Conservation (phyloP, 2,113 vertebrate species). For the Procavia capensis region DNA sequence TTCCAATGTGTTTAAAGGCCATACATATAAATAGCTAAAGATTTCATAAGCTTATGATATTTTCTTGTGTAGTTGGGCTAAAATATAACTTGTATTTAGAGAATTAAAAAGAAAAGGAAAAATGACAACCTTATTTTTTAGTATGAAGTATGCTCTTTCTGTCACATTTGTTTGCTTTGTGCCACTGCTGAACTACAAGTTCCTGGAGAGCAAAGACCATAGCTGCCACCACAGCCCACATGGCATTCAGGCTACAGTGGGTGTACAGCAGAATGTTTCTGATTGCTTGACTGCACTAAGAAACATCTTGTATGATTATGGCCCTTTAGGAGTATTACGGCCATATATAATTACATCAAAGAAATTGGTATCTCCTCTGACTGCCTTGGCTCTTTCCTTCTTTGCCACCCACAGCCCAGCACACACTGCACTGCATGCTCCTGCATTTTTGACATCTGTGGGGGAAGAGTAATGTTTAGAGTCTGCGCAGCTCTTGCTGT, state of each 20-base stretch:
- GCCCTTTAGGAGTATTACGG: not conserved
- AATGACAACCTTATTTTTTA: not conserved
- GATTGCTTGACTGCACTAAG: not conserved
- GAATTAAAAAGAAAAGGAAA: not conserved
- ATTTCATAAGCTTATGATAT: not conserved
- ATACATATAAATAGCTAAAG: not conserved
- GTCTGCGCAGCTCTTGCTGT: slow-evolving; percentile 33
- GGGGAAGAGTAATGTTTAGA: slow-evolving; percentile 60
- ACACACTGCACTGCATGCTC: not conserved
- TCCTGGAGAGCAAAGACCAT: not conserved
- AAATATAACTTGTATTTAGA: not conserved
- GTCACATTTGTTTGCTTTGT: not conserved
- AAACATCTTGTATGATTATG: not conserved
- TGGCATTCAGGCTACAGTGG: not conserved
- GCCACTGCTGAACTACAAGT: not conserved
- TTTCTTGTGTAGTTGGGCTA: not conserved
- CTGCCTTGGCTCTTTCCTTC: slow-evolving; percentile 10
- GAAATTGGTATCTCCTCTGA: slow-evolving; percentile 33
- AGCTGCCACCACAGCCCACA: not conserved
- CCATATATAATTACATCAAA: not conserved
- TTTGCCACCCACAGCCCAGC: slow-evolving; percentile 40
- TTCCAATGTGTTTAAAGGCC: not conserved
- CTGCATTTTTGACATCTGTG: slow-evolving; percentile 61
- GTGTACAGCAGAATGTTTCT: not conserved
- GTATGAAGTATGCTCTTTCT: not conserved